Conservation (phyloP, 2,888 invertebrate species). For the Lasioglossum vierecki region DNA sequence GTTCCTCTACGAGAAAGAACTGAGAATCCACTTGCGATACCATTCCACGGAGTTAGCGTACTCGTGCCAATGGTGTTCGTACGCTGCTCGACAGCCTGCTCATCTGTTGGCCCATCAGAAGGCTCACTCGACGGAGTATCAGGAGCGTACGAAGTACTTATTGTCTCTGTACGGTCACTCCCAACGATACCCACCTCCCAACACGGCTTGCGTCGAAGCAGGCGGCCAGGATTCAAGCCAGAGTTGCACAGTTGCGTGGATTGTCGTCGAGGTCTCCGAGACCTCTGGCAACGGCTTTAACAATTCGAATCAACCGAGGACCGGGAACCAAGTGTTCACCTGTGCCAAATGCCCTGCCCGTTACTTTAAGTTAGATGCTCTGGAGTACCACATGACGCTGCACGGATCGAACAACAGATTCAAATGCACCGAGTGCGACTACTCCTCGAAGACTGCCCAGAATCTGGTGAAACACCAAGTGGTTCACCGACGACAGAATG, state of each 20-base stretch:
- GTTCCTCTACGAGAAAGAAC: constrained; percentile 91
- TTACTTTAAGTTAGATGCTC: constrained; percentile 89
- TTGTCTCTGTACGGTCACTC: constrained; percentile 88
- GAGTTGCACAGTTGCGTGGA: constrained; percentile 75
- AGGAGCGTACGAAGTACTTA: constrained; percentile 90
- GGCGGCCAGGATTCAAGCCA: constrained; percentile 57
- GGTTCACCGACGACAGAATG: constrained; percentile 82
- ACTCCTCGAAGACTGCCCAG: constrained; percentile 88
- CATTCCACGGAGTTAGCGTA: constrained; percentile 88
- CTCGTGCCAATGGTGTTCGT: constrained; percentile 91
- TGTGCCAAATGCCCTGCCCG: constrained; percentile 90
- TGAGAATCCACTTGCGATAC: constrained; percentile 89
- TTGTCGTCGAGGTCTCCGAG: constrained; percentile 76
- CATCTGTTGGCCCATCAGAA: constrained; percentile 89
- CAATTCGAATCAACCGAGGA: constrained; percentile 49
- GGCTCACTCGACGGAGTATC: constrained; percentile 92
- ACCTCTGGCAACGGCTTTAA: constrained; percentile 37
- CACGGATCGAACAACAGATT: constrained; percentile 88
- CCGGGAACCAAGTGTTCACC: constrained; percentile 79
- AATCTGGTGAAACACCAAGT: constrained; percentile 88
- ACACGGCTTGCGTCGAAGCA: constrained; percentile 82
- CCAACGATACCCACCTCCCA: constrained; percentile 88
- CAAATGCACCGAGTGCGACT: constrained; percentile 90
- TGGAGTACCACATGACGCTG: constrained; percentile 89
- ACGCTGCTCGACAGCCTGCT: constrained; percentile 89